Evolutionary conservation across 2,113 vertebrate genomes (phyloP).

Genomic region (Plestiodon gilberti): DNA sequence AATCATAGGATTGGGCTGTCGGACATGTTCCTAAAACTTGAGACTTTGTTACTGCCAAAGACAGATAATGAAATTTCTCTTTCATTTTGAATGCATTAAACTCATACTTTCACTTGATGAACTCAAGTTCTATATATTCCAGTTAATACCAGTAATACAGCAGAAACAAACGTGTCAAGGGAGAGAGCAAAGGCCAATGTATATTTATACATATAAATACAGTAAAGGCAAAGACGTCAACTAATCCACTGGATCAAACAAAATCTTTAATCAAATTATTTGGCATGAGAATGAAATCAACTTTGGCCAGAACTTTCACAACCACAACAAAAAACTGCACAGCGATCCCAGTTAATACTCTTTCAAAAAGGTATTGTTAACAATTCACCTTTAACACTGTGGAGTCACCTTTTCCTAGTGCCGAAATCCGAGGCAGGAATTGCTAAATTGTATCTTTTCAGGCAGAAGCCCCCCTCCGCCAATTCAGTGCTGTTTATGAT

Average conservation of each 20-base stretch:
- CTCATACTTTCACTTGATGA: background rate
- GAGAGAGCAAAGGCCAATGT: background rate
- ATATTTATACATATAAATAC: constrained; percentile 50
- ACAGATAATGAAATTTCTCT: background rate
- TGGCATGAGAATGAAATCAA: constrained; percentile 20
- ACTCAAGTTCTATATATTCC: background rate
- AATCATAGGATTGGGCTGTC: background rate
- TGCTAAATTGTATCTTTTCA: constrained; percentile 42
- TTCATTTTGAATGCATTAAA: background rate
- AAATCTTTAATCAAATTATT: constrained; percentile 49
- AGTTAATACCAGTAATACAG: background rate
- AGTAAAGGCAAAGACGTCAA: constrained; percentile 38
- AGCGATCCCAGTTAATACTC: constrained; percentile 10
- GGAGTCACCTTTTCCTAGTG: constrained; percentile 18
- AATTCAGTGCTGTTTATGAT: constrained; percentile 29
- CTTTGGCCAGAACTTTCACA: constrained; percentile 25
- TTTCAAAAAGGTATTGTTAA: constrained; percentile 36
- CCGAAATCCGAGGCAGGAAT: constrained; percentile 31
- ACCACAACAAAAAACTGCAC: constrained; percentile 20
- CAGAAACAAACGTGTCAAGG: background rate
- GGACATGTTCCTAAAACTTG: constrained; percentile 24
- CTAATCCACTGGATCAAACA: constrained; percentile 38
- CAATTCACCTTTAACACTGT: constrained; percentile 7
- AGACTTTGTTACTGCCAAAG: background rate
- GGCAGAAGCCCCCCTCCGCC: background rate